Percentiles rank a stretch among this genome's conserved stretches.
These are phyloP conservation scores for Oeneis ivallda DNA, from an alignment of 2,888 invertebrate species.

Conservation along the genomic window DNA sequence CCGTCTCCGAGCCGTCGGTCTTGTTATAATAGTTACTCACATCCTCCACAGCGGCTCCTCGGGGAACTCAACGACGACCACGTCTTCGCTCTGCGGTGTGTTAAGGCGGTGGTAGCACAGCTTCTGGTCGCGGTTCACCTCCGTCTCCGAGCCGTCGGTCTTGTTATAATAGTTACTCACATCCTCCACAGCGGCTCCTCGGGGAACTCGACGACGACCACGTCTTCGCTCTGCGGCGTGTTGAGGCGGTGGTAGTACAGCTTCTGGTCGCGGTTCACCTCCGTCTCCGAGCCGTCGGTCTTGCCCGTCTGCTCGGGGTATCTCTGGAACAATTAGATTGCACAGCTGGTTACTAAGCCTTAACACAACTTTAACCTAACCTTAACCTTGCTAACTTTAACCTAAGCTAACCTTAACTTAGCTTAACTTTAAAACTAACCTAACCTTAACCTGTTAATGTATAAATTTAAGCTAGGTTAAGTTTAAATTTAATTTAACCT, in stretches of 20 bases:
- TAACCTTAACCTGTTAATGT: too few relatives aligned
- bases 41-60: constrained; percentile 96
- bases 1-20: too few relatives aligned
- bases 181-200: constrained; percentile 96
- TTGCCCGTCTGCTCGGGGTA: constrained; percentile 92
- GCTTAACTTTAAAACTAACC: too few relatives aligned
- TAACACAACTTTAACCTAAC: too few relatives aligned
- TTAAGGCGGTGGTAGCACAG: constrained; percentile 95
- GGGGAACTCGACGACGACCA: constrained; percentile 93
- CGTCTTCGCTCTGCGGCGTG: constrained; percentile 92
- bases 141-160: constrained; percentile 95
- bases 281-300: constrained; percentile 95
- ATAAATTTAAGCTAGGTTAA: too few relatives aligned
- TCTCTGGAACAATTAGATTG: constrained; percentile 73
- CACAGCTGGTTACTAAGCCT: too few relatives aligned
- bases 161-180: constrained; percentile 83
- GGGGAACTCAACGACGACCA: constrained; percentile 93
- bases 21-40: too few relatives aligned
- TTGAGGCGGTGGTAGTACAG: constrained; percentile 95
- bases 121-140: constrained; percentile 93
- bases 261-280: constrained; percentile 93
- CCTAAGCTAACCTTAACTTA: too few relatives aligned
- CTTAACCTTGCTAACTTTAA: too few relatives aligned
- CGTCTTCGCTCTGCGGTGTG: constrained; percentile 92
- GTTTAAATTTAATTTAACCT: too few relatives aligned